A percentile compares a stretch with the other conserved stretches of the same genome.
These are phyloP conservation scores for Micronycteris hirsuta DNA, from an alignment of 2,113 vertebrate species.

Conservation along the genomic window DNA sequence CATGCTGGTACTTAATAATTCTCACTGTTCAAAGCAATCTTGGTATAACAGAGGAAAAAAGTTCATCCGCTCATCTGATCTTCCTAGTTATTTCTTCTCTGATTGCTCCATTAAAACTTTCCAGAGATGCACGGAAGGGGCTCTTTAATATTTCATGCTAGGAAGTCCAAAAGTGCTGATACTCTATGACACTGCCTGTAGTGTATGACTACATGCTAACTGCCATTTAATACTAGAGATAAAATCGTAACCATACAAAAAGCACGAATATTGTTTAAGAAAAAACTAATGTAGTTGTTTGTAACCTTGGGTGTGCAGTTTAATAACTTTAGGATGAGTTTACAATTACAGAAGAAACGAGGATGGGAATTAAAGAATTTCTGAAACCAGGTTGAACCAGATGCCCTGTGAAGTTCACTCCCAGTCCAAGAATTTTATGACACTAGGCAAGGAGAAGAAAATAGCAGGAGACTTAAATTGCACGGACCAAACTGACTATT, in stretches of 20 bases:
- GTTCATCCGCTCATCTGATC: slow-evolving; percentile 11
- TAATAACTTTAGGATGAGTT: slow-evolving; percentile 25
- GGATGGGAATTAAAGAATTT: not conserved
- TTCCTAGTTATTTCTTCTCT: slow-evolving; percentile 45
- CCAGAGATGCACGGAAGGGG: not conserved
- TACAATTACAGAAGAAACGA: slow-evolving; percentile 6
- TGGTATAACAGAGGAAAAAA: slow-evolving; percentile 8
- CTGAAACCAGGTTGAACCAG: slow-evolving; percentile 15
- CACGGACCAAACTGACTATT: not conserved
- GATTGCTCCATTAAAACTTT: slow-evolving; percentile 47
- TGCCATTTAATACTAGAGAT: slow-evolving; percentile 7
- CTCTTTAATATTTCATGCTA: slow-evolving; percentile 38
- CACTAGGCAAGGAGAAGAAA: not conserved
- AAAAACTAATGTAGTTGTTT: not conserved
- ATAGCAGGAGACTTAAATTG: not conserved
- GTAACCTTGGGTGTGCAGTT: not conserved
- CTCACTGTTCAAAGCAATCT: slow-evolving; percentile 52
- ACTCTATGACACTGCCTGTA: slow-evolving; percentile 21
- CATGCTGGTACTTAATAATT: slow-evolving; percentile 17
- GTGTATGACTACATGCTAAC: slow-evolving; percentile 16
- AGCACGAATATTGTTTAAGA: slow-evolving; percentile 1
- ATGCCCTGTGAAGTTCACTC: not conserved
- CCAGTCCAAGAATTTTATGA: not conserved
- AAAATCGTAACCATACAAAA: slow-evolving; percentile 28
- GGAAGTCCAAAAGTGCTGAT: slow-evolving; percentile 50